phyloP scores from a whole-genome alignment of 2,113 vertebrate species.

The Syngnathus scovelli region DNA sequence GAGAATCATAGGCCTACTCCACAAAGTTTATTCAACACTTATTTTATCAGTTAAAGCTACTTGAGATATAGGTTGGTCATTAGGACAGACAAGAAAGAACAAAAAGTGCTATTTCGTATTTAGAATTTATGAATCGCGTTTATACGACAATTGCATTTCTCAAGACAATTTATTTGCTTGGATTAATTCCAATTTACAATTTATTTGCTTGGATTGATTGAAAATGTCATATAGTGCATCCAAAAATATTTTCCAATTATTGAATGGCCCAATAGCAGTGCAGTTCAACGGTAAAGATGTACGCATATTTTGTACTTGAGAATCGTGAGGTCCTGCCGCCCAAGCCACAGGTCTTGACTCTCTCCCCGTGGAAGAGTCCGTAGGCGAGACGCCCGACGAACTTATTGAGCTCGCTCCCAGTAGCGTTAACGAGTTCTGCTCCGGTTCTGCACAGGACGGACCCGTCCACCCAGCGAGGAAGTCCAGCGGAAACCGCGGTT shows the following conservation, averaged over 20 bases:
- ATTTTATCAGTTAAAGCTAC: no score
- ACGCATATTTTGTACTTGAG: not conserved
- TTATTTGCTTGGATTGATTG: no score
- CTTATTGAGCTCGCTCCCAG: constrained; percentile 8
- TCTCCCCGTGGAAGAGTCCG: constrained; percentile 11
- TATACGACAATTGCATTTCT: not conserved
- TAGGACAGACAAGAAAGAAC: no score
- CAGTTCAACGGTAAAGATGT: not conserved
- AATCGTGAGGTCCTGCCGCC: constrained; percentile 2
- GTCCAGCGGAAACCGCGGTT: constrained; percentile 3
- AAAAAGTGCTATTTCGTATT: not conserved
- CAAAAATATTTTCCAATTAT: not conserved
- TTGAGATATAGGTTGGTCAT: no score
- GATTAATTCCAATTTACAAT: not conserved
- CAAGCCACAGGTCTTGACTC: constrained; percentile 9
- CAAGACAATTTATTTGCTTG: no score
- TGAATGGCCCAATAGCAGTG: not conserved
- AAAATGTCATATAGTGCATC: no score
- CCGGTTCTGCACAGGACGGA: constrained; percentile 8
- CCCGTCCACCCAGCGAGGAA: constrained; percentile 2
- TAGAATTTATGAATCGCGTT: not conserved
- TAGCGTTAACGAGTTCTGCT: constrained; percentile 9
- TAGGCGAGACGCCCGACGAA: constrained; percentile 9
- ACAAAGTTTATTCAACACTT: no score
- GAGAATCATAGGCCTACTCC: no score